Percentiles rank a stretch among this genome's conserved stretches.
These are phyloP conservation scores for Trypoxylon attenuatum DNA, from an alignment of 2,888 invertebrate genomes.

Conservation along the genomic window DNA sequence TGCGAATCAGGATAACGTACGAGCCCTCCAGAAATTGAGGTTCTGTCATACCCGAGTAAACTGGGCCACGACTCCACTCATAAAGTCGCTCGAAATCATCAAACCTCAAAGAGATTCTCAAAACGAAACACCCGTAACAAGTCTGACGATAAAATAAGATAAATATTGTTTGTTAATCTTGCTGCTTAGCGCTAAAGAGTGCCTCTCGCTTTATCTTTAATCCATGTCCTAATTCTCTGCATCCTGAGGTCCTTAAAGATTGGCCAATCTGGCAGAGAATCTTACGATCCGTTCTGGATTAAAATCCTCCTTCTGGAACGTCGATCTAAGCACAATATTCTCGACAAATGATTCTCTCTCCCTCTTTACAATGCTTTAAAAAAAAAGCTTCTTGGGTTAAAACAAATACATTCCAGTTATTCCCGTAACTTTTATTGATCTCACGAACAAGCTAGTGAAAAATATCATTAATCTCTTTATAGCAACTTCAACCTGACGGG, in stretches of 20 bases:
- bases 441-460: too few relatives aligned
- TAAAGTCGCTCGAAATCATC: too few relatives aligned
- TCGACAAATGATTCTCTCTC: not conserved
- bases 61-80: conserved; percentile 21
- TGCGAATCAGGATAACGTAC: not conserved
- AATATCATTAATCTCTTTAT: too few relatives aligned
- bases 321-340: not conserved
- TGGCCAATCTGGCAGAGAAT: conserved; percentile 1
- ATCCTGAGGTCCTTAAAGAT: conserved; percentile 6
- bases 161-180: too few relatives aligned
- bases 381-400: not conserved
- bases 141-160: too few relatives aligned
- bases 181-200: too few relatives aligned
- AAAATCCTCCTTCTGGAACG: not conserved
- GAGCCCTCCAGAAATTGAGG: conserved; percentile 14
- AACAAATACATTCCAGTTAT: too few relatives aligned
- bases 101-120: too few relatives aligned
- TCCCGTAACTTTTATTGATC: too few relatives aligned
- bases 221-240: conserved; percentile 8
- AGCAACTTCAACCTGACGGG: too few relatives aligned
- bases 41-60: conserved; percentile 2
- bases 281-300: not conserved
- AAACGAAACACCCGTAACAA: too few relatives aligned
- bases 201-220: conserved; percentile 7
- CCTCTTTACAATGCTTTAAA: not conserved